Conservation (phyloP, 2,113 vertebrate species). For the Bos javanicus region DNA sequence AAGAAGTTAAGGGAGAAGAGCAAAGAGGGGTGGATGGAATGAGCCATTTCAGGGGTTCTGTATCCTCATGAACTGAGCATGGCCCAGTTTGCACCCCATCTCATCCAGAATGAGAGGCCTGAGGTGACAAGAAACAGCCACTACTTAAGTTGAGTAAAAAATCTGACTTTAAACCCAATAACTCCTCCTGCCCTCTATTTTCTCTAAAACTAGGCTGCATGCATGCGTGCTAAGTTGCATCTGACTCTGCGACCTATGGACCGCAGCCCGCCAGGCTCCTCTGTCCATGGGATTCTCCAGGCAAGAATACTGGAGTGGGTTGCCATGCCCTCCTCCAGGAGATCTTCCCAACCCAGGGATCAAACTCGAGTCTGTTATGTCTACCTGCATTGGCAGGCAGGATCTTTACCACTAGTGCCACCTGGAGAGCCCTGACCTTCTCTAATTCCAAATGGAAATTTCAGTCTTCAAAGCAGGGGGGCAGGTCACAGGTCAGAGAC, state of each 20-base stretch:
- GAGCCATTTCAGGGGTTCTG: background rate
- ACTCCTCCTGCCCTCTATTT: background rate
- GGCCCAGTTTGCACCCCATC: background rate
- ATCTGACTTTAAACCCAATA: constrained; percentile 16
- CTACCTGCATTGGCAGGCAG: background rate
- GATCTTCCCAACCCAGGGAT: background rate
- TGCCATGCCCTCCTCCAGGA: background rate
- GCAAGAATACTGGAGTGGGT: background rate
- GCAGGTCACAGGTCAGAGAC: background rate
- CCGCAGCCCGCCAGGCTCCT: background rate
- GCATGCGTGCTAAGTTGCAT: background rate
- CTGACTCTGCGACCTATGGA: background rate
- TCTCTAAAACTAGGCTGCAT: background rate
- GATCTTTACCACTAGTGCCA: background rate
- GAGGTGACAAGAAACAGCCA: background rate
- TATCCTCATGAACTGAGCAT: background rate
- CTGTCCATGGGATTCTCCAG: background rate
- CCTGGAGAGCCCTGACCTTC: background rate
- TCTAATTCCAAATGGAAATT: constrained; percentile 31
- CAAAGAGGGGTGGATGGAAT: background rate
- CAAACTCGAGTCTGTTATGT: background rate
- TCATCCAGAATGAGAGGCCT: background rate
- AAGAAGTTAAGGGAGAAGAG: background rate
- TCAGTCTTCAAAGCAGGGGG: background rate
- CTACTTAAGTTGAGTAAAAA: background rate